Base-by-base conservation (phyloP, 2,888 invertebrate genomes). In the Diplolepis rosae region DNA sequence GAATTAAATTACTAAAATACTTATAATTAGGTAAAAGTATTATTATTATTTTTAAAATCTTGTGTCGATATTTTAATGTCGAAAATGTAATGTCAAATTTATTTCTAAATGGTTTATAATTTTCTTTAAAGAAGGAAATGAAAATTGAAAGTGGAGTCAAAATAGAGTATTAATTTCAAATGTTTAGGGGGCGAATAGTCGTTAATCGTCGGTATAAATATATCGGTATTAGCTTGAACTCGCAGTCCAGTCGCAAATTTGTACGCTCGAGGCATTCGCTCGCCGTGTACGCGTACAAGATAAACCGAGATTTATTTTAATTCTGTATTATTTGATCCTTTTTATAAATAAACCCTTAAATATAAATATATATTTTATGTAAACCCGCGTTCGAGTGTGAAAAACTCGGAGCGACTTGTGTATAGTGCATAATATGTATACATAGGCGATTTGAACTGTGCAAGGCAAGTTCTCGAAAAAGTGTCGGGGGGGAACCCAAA, bases 301-400 rank as follows among this genome's bases (percentile, higher is more conserved):
- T 73, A 71, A 66, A 71, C 73, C 74, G 77, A 72, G 65, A 74
- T 75, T 78, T 54, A 54, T 15, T 32, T 72, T 76, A 76, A 73
- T 75, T 73, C 71, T 75, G 79, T 76, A 79, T 79, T 80, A 76
- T 76, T 73, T 70, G 72, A 74, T 76, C 76, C 68, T 74, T 76
- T 74, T 76, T 74, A 78, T 76, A 79, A 73, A 77, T 72, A 77
- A 68, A 78, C 76, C 75, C 76, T 78, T 77, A 76, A 75, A 81
- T 79, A 79, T 79, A 75, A 78, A 80, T 78, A 73, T 74, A 71
- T 70, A 74, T 72, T 65, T 72, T 72, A 75, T 70, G 73, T 70
- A 77, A 51, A 75, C 65, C 56, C 32, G 18, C 66, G 54, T 70
- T 35, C 65, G 68, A 28, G 45, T 22, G 32, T 13, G 13, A 24